Conservation (phyloP, 2,113 vertebrate species). For the Chamaea fasciata region DNA sequence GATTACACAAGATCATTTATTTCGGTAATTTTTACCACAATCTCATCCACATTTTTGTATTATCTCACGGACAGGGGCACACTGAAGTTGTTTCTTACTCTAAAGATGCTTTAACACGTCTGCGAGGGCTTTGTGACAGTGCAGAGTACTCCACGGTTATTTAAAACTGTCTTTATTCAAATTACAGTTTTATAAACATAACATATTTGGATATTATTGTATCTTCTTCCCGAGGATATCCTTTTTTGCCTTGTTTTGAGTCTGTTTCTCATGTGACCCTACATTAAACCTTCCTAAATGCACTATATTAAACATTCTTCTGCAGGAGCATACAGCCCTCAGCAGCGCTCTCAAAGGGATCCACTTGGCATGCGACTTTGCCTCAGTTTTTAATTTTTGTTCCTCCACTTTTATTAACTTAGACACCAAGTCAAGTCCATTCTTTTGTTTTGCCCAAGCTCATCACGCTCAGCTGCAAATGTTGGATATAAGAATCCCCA, state of each 20-base stretch:
- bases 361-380: accelerated
- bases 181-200: neutral
- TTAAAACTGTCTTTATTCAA: neutral
- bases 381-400: neutral
- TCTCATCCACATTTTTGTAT: too few relatives aligned
- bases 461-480: accelerated
- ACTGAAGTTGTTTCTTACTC: accelerated
- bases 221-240: neutral
- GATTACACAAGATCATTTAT: too few relatives aligned
- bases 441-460: neutral
- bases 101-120: accelerated
- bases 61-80: accelerated
- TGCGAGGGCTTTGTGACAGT: neutral
- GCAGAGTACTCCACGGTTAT: accelerated
- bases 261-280: accelerated
- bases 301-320: accelerated
- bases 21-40: accelerated
- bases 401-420: neutral
- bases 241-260: neutral
- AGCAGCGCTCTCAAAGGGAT: accelerated
- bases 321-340: accelerated
- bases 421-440: accelerated
- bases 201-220: accelerated
- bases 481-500: accelerated
- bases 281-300: accelerated